Evolutionary conservation across 1,140 invertebrate species (phyloP).

Genomic region (Periplaneta americana): DNA sequence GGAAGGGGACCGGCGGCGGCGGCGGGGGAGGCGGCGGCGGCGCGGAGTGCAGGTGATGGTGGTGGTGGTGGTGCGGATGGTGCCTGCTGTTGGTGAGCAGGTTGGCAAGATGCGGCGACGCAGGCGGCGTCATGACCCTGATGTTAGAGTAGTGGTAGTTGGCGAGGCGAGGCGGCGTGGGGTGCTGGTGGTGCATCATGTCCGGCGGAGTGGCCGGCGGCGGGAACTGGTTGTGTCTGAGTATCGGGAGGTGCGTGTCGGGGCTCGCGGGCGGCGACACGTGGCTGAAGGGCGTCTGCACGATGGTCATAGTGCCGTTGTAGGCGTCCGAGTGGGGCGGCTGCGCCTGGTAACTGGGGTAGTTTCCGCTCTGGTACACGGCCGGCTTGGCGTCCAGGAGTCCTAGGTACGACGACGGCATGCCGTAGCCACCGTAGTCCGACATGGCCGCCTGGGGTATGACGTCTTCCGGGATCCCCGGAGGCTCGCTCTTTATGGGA

Average conservation of each 20-base stretch:
- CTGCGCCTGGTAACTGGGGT: background rate
- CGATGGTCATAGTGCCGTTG: conserved; percentile 21
- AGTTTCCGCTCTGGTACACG: background rate
- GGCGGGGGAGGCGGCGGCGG: conserved; percentile 24
- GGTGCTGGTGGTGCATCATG: background rate
- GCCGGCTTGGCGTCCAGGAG: conserved; percentile 1
- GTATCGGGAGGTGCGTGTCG: conserved; percentile 24
- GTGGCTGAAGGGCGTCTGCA: conserved; percentile 28
- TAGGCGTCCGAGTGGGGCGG: background rate
- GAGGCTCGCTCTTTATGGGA: background rate
- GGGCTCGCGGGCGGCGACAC: conserved; percentile 48
- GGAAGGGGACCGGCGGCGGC: conserved; percentile 22
- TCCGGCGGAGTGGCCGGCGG: conserved; percentile 19
- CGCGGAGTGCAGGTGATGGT: background rate
- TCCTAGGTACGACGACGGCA: background rate
- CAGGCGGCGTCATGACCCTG: conserved; percentile 44
- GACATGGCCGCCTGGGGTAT: background rate
- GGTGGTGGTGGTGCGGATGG: conserved; percentile 10
- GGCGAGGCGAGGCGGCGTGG: background rate
- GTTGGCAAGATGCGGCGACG: conserved; percentile 46
- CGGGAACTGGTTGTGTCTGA: conserved; percentile 12
- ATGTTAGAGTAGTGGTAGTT: conserved; percentile 12
- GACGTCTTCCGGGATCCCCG: background rate
- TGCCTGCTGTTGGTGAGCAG: conserved; percentile 23
- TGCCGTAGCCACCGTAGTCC: background rate